A percentile compares a stretch with the other conserved stretches of the same genome.
Conservation (phyloP, 2,888 invertebrate species). For the Phyllotreta cruciferae region DNA sequence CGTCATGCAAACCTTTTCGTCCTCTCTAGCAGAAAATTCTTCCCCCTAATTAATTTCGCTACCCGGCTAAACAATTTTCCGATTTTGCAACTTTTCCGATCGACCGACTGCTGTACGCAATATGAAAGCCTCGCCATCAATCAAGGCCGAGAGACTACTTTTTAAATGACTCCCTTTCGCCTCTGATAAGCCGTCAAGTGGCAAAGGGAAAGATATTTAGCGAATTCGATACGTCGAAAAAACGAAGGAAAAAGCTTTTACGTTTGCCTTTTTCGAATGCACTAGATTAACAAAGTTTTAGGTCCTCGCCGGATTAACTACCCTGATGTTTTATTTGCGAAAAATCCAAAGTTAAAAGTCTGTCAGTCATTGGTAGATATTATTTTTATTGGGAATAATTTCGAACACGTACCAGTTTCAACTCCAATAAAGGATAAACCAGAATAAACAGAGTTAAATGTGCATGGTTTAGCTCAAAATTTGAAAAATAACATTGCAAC, state of each 20-base stretch:
- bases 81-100: conserved; percentile 13
- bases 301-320: conserved; percentile 5
- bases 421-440: no score
- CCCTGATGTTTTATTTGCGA: conserved; percentile 1
- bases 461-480: no score
- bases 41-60: conserved; percentile 9
- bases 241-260: conserved; percentile 4
- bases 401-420: no score
- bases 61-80: conserved; percentile 5
- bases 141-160: conserved; percentile 1
- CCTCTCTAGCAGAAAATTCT: conserved; percentile 1
- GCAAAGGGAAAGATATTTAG: conserved; percentile 15
- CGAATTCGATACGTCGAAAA: conserved; percentile 11
- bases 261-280: background rate
- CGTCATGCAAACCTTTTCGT: background rate
- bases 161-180: conserved; percentile 16
- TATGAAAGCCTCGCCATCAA: conserved; percentile 11
- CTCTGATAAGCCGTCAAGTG: conserved; percentile 4
- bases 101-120: conserved; percentile 3
- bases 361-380: no score
- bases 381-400: no score
- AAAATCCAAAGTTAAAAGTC: background rate
- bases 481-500: no score
- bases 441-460: no score
- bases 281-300: conserved; percentile 1